A percentile compares a stretch with the other conserved stretches of the same genome.
These are phyloP conservation scores for Sebastes cheni DNA, from an alignment of 2,797 vertebrate genomes.

Conservation along the genomic window DNA sequence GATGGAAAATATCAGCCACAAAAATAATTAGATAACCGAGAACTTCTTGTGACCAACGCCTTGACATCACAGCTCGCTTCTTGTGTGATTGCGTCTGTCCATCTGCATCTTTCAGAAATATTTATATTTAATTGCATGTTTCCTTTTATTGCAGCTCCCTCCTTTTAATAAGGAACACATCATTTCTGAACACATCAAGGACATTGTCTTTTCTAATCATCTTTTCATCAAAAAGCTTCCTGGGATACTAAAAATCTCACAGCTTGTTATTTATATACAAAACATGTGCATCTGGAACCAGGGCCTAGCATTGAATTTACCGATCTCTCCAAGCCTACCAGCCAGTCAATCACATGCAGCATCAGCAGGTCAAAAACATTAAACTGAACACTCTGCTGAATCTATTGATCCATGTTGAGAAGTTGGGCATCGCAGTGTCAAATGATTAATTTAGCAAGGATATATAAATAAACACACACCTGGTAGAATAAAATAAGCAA, in stretches of 20 bases:
- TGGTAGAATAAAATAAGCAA: not conserved
- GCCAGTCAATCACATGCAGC: not conserved
- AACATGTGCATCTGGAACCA: not conserved
- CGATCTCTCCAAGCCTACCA: not conserved
- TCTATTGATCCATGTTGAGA: not conserved
- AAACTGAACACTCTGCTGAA: not conserved
- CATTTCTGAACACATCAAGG: not conserved
- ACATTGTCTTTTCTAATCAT: constrained; percentile 18
- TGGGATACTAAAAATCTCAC: constrained; percentile 14
- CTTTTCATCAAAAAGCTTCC: not conserved
- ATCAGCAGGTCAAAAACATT: not conserved
- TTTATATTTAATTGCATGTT: not conserved
- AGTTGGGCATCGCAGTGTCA: not conserved
- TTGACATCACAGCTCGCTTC: not conserved
- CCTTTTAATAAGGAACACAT: not conserved
- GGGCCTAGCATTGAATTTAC: not conserved
- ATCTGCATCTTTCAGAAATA: constrained; percentile 5
- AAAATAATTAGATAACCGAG: constrained; percentile 59
- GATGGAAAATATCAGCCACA: constrained; percentile 45
- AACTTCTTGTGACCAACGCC: constrained; percentile 23
- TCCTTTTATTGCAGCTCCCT: not conserved
- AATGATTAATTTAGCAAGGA: not conserved
- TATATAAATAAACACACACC: not conserved
- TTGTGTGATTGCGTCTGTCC: constrained; percentile 2
- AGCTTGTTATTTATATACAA: not conserved